Evolutionary conservation across 2,113 vertebrate species (phyloP).

Genomic region (Parotia lawesii): DNA sequence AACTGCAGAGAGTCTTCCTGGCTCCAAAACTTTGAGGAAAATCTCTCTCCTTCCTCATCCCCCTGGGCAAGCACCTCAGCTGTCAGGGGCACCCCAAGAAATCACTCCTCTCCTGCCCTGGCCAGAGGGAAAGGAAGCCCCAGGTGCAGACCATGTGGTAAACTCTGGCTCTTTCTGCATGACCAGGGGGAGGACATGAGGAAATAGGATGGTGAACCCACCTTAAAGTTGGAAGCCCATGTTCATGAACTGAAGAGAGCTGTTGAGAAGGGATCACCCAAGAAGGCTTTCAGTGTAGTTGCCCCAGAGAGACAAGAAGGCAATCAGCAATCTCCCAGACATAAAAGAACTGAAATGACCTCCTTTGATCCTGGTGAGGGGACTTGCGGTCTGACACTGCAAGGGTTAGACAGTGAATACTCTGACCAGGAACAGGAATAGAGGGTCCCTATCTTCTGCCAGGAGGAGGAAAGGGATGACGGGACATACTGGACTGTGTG

Average conservation of each 20-base stretch:
- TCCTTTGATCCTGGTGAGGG: not conserved
- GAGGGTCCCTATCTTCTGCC: not conserved
- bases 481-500: not conserved
- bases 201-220: not conserved
- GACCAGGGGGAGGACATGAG: not conserved
- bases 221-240: not conserved
- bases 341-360: not conserved
- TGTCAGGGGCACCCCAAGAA: not conserved
- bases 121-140: not conserved
- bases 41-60: not conserved
- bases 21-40: not conserved
- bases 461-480: not conserved
- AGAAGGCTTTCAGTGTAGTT: not conserved
- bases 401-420: not conserved
- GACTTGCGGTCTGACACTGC: not conserved
- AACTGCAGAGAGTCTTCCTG: not conserved
- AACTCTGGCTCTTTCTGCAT: not conserved
- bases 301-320: not conserved
- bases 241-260: not conserved
- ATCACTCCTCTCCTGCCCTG: not conserved
- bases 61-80: not conserved
- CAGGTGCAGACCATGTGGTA: not conserved
- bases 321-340: not conserved
- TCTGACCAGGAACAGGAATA: not conserved
- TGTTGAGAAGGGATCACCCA: not conserved